Percentiles rank a stretch among this genome's conserved stretches.
These are phyloP conservation scores for Hydropotes inermis DNA, from an alignment of 2,113 vertebrate genomes.

Conservation along the genomic window DNA sequence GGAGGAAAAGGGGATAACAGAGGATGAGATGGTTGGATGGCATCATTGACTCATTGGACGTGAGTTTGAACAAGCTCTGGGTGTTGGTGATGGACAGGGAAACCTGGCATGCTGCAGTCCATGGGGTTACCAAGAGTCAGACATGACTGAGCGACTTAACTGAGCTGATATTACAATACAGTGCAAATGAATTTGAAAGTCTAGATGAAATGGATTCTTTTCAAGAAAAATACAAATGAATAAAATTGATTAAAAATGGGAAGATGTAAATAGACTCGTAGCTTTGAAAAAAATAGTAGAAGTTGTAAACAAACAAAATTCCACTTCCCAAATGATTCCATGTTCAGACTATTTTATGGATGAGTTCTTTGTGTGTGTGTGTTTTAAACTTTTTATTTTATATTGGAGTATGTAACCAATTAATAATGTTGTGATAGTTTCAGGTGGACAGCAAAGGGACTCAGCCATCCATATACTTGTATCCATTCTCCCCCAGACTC, in stretches of 20 bases:
- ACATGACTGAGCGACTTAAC: accelerated
- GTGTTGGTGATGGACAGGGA: neutral
- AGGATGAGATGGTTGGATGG: neutral
- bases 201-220: neutral
- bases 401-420: neutral
- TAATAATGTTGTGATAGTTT: neutral
- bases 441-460: neutral
- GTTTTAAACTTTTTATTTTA: neutral
- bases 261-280: neutral
- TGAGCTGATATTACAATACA: neutral
- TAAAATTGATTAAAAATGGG: neutral
- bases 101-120: neutral
- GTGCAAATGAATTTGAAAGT: neutral
- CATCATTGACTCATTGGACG: neutral
- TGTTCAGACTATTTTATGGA: neutral
- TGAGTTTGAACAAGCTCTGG: neutral
- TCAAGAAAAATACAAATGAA: slow-evolving; percentile 6
- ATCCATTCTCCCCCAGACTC: neutral
- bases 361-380: neutral
- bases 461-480: neutral
- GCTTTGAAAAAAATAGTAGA: neutral
- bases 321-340: neutral
- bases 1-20: neutral
- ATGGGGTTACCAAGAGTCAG: accelerated
- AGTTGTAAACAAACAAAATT: neutral